phyloP scores from a whole-genome alignment of 2,888 invertebrate genomes.

The Agonopterix arenella region DNA sequence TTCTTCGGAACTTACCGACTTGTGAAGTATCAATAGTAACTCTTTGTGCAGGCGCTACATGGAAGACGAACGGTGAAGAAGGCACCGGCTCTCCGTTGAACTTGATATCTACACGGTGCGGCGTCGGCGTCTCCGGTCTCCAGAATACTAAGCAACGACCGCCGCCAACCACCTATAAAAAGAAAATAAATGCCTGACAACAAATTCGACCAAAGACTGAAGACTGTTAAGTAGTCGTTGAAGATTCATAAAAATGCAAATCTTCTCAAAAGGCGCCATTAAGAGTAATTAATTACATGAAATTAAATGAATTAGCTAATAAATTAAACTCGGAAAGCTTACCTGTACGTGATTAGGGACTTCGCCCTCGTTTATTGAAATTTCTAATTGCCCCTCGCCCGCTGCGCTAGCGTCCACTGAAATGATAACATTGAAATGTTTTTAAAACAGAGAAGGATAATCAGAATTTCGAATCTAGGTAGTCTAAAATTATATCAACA shows the following conservation, averaged over 20 bases:
- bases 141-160: conserved; percentile 96
- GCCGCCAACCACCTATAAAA: conserved; percentile 90
- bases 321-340: conserved; percentile 16
- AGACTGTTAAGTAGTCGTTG: no score
- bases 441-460: no score
- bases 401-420: conserved; percentile 98
- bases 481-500: no score
- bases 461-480: no score
- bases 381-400: conserved; percentile 99
- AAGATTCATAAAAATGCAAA: no score
- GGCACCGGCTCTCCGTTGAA: conserved; percentile 96
- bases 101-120: conserved; percentile 96
- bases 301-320: not conserved
- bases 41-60: conserved; percentile 71
- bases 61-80: conserved; percentile 93
- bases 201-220: not conserved
- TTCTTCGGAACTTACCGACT: conserved; percentile 43
- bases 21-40: conserved; percentile 66
- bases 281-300: not conserved
- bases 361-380: conserved; percentile 99
- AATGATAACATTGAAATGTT: conserved; percentile 27
- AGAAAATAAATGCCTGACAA: conserved; percentile 6
- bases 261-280: no score
- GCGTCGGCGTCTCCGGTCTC: conserved; percentile 93
- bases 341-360: conserved; percentile 97